Conservation (phyloP, 1,140 invertebrate genomes). For the Phthorimaea operculella region DNA sequence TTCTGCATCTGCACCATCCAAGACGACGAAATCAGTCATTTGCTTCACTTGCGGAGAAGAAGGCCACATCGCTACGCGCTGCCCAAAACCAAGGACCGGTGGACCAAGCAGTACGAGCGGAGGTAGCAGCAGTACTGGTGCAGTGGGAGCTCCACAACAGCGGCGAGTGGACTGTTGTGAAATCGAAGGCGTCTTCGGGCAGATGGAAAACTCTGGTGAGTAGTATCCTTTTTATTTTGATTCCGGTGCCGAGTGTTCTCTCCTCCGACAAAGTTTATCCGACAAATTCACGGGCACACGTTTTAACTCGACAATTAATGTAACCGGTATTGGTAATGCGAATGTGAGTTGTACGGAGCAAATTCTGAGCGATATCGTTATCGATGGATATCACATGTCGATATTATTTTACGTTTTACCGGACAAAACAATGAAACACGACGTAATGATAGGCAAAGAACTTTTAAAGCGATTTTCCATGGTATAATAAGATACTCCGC, state of each 20-base stretch:
- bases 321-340: constrained; percentile 5
- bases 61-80: constrained; percentile 8
- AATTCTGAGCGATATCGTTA: constrained; percentile 1
- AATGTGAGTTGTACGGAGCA: neutral
- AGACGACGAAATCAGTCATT: neutral
- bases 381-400: neutral
- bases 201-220: neutral
- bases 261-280: constrained; percentile 5
- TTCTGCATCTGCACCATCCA: neutral
- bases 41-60: constrained; percentile 5
- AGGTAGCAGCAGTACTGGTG: neutral
- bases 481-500: too few species aligned
- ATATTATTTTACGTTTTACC: neutral
- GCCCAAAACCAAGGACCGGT: constrained; percentile 1
- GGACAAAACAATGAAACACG: neutral
- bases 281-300: neutral
- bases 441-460: neutral
- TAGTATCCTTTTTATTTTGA: constrained; percentile 4
- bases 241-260: constrained; percentile 1
- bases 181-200: neutral
- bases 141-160: neutral
- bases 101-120: neutral
- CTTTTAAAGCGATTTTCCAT: too few species aligned
- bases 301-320: neutral
- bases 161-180: constrained; percentile 1